Evolutionary conservation across 2,888 invertebrate genomes (phyloP).

Genomic region (Xanthia togata): DNA sequence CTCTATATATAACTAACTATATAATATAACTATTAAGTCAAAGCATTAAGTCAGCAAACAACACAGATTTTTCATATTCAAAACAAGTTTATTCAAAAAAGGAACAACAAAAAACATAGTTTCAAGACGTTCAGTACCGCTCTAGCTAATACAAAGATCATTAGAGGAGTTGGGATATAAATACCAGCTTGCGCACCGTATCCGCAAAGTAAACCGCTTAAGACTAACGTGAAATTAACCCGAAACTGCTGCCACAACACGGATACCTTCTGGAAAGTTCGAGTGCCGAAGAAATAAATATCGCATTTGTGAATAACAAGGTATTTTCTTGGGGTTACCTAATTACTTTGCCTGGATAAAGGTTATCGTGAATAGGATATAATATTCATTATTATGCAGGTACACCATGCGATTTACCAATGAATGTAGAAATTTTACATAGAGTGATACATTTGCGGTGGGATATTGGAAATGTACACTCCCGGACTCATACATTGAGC

Average conservation of each 20-base stretch:
- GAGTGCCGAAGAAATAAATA: slow-evolving; percentile 63
- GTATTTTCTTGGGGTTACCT: slow-evolving; percentile 31
- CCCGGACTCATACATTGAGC: not conserved
- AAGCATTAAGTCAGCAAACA: not conserved
- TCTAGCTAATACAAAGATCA: slow-evolving; percentile 80
- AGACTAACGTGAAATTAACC: slow-evolving; percentile 84
- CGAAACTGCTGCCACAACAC: slow-evolving; percentile 74
- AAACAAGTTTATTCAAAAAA: slow-evolving; percentile 26
- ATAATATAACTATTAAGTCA: too few species aligned
- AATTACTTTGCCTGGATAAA: slow-evolving; percentile 7
- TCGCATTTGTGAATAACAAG: slow-evolving; percentile 66
- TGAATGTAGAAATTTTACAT: too few species aligned
- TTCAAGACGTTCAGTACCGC: slow-evolving; percentile 33
- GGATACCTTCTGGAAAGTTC: slow-evolving; percentile 69
- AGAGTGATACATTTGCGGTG: too few species aligned
- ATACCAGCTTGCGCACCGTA: slow-evolving; percentile 79
- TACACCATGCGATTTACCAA: too few species aligned
- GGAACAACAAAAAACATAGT: not conserved
- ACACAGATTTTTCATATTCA: not conserved
- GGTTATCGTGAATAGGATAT: slow-evolving; percentile 4
- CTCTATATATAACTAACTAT: too few species aligned
- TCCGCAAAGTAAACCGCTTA: slow-evolving; percentile 78
- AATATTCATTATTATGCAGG: too few species aligned
- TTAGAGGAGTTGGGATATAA: slow-evolving; percentile 80
- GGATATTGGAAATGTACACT: not conserved